These are phyloP conservation scores for Climacteris rufus DNA, from an alignment of 2,113 vertebrate species.

Conservation along the genomic window DNA sequence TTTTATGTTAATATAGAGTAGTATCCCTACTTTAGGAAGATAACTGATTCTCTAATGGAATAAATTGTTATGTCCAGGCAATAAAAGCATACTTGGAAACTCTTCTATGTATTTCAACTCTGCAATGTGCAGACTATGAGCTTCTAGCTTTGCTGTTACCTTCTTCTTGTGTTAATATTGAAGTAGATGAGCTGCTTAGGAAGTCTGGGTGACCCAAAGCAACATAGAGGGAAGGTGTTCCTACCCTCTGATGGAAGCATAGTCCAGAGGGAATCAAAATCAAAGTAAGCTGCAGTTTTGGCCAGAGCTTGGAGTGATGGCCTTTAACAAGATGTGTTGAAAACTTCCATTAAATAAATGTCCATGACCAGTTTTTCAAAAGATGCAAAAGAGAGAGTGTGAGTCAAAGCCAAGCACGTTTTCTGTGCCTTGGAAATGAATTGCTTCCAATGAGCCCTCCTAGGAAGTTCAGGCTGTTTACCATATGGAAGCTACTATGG, in stretches of 20 bases:
- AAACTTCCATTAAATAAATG: neutral
- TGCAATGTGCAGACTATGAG: neutral
- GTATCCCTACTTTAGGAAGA: neutral
- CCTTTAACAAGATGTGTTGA: neutral
- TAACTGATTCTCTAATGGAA: neutral
- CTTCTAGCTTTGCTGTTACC: neutral
- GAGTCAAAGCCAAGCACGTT: neutral
- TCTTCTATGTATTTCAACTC: neutral
- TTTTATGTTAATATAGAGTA: neutral
- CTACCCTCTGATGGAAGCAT: neutral
- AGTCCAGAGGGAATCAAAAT: neutral
- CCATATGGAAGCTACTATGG: neutral
- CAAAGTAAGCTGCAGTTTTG: neutral
- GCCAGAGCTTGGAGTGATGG: neutral
- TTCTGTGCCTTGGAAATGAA: constrained; percentile 11
- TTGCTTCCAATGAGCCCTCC: neutral
- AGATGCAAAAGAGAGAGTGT: neutral
- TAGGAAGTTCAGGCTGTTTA: neutral
- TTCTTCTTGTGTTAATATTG: neutral
- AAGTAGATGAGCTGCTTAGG: neutral
- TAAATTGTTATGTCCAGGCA: neutral
- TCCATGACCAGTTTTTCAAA: neutral
- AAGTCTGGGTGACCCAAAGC: neutral
- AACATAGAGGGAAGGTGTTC: neutral
- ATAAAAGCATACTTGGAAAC: neutral